Evolutionary conservation across 1,140 invertebrate genomes (phyloP).

Genomic region (Diachasma alloeum): DNA sequence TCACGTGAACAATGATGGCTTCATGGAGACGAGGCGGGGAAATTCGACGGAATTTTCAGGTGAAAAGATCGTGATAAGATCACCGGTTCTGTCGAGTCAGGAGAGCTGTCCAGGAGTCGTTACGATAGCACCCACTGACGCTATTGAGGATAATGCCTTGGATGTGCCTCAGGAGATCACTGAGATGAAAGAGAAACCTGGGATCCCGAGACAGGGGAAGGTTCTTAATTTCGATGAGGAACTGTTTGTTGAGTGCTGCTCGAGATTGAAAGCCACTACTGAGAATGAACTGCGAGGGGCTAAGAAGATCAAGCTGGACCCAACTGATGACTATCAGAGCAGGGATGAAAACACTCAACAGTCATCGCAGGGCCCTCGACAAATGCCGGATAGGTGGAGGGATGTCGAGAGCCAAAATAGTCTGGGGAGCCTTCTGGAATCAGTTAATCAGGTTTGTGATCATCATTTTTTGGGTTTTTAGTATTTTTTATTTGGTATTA

Average conservation of each 20-base stretch:
- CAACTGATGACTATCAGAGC: constrained; percentile 49
- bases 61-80: constrained; percentile 53
- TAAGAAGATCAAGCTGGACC: constrained; percentile 62
- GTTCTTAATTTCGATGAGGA: constrained; percentile 61
- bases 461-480: neutral
- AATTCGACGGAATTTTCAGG: constrained; percentile 47
- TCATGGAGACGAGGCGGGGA: constrained; percentile 12
- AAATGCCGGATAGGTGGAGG: constrained; percentile 52
- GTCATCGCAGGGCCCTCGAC: constrained; percentile 37
- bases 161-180: constrained; percentile 50
- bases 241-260: constrained; percentile 61
- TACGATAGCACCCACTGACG: constrained; percentile 58
- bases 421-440: constrained; percentile 57
- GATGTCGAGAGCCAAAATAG: constrained; percentile 61
- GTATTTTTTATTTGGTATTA: neutral
- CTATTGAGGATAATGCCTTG: constrained; percentile 58
- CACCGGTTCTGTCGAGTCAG: constrained; percentile 39
- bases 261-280: constrained; percentile 58
- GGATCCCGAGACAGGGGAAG: constrained; percentile 54
- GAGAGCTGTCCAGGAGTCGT: constrained; percentile 46
- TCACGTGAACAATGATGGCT: constrained; percentile 15
- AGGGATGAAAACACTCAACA: constrained; percentile 40
- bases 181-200: constrained; percentile 12
- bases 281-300: constrained; percentile 60
- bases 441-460: constrained; percentile 58